Percentiles rank a stretch among this genome's conserved stretches.
phyloP scores from a whole-genome alignment of 92 coral and sea anemone genomes.

The Metridium senile region DNA sequence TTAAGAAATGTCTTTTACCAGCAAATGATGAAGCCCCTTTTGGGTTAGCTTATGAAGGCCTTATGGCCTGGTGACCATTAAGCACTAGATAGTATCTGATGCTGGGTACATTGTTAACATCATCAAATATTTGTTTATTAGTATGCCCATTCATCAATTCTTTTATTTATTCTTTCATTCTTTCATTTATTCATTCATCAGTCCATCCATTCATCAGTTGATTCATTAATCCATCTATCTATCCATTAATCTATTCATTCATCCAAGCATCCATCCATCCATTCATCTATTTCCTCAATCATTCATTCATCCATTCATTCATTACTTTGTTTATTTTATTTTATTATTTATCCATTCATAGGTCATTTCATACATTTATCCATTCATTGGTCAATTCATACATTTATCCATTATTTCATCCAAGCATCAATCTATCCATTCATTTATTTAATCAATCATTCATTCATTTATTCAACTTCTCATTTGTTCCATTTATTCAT shows the following conservation, averaged over 20 bases:
- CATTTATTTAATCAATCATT: not conserved
- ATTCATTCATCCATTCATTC: not conserved
- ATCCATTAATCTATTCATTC: not conserved
- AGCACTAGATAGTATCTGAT: constrained; percentile 91
- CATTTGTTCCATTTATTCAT: not conserved
- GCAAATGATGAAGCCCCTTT: constrained; percentile 62
- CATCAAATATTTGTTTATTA: no score
- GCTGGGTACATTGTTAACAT: constrained; percentile 44
- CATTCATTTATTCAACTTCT: not conserved
- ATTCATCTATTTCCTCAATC: not conserved
- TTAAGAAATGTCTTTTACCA: constrained; percentile 1
- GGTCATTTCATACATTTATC: not conserved
- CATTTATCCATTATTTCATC: not conserved
- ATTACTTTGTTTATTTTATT: not conserved
- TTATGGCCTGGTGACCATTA: constrained; percentile 35
- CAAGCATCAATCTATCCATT: not conserved
- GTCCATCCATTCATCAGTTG: no score
- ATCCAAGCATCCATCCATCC: not conserved
- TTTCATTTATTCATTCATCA: no score
- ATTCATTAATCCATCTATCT: no score
- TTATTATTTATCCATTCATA: no score
- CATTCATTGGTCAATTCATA: not conserved
- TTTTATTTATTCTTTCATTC: no score
- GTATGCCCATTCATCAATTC: no score
- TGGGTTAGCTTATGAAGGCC: constrained; percentile 19